Base-by-base conservation (phyloP, 2,888 invertebrate genomes). In the Tolmerus cingulatus region DNA sequence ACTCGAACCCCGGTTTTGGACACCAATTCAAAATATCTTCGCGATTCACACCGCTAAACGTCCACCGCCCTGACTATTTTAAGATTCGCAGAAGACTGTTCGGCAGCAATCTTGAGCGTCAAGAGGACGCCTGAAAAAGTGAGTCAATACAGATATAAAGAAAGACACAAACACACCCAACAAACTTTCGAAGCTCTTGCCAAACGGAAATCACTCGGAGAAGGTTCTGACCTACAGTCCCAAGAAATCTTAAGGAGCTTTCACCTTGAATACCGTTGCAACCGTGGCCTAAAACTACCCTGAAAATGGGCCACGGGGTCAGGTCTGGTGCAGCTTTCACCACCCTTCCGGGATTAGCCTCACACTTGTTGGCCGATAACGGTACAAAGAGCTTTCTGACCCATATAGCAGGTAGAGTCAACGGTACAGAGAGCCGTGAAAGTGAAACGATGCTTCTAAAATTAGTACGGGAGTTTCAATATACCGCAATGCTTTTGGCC, bases 181-280 rank as follows among this genome's bases (percentile, higher is more conserved):
- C 12, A 66, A 79, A 79, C 79, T 79, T 79, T 79, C 51, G 79
- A 78, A 78, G 78, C 78, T 78, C 43, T 66, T 66, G 66, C 12
- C 66, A 66, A 23, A 66, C 8, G 19, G 8, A 51, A 16, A 7
- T 37, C 43, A 9, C 12, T 37, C 78, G 27, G 23, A 9, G 23
- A 66, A 23, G 55, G 55, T 66, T 43, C 78, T 16, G 14, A 46
- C n/a, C 7, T 78, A 66, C 23, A 57, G 7, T 34, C 57, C 9
- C 51, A 51, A n/a, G 43, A 57, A 23, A 19, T 8, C 27, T 23
- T 23, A 66, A 12, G 51, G 0, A 79, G 55, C 81, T 55, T 81
- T 55, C 55, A 81, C 81, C 81, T 81, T 81, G 81, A 81, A 40
- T 78, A 19, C 4, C n/a, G 78, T 16, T 23, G 79, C 79, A 79